Base-by-base conservation (phyloP, 2,797 vertebrate species). In the Erethizon dorsatum region DNA sequence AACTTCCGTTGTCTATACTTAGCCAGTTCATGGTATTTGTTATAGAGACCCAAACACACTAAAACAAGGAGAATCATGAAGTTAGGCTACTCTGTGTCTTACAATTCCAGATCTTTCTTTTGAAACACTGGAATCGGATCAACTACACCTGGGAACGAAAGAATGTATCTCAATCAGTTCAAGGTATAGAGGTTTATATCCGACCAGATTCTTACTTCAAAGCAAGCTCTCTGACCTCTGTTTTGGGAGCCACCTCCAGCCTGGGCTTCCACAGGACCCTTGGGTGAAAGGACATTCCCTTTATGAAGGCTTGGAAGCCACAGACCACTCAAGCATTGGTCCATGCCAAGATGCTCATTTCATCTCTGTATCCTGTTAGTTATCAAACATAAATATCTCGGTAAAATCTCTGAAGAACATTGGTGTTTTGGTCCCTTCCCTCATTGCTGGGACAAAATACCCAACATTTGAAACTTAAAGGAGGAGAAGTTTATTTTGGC, bases 281-380 rank as follows among this genome's bases (percentile, higher is more conserved):
- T 9, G 22, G 67, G 28, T 79, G 13, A 52, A 26, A 80, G 33
- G 73, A 13, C 28, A 0, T 1, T 41, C 45, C 22, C 31, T 22
- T 37, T 6, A 18, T 0, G 10, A 65, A 83, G 17, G 41, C 52
- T 3, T 2, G 0, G 15, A 50, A 54, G 9, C 4, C 6, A 15
- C 4, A 56, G n/a, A 18, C 8, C 67, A 17, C 18, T 9, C 3
- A 18, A 82, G 47, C 26, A 0, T 14, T 2, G 20, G 33, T 20
- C 24, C 41, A 4, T 0, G 8, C 13, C 7, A 22, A 6, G 22
- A 65, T 33, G 17, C 11, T 50, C 13, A 0, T 59, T n/a, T 54
- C 15, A 22, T 24, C 45, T 52, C 83, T 59, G 45, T 11, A 6
- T 85, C 37, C 10, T 61, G 6, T 20, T 47, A 1, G 20, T 75